Base-by-base conservation (phyloP, 2,797 vertebrate species). In the Tiaroga cobitis region DNA sequence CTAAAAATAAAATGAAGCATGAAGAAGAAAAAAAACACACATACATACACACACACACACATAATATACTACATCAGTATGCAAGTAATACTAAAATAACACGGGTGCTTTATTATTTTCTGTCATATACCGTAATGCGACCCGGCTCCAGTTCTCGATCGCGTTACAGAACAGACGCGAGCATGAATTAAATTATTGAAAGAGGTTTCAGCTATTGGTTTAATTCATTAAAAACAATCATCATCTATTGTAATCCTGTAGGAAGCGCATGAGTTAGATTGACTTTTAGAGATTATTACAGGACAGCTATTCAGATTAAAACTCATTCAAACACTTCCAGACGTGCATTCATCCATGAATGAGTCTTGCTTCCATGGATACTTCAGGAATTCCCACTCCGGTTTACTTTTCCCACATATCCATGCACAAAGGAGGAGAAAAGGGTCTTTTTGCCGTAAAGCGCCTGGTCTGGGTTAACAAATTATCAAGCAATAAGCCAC, bases 341-440 rank as follows among this genome's bases (percentile, higher is more conserved):
- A 43, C 39, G 21, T 21, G 11, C 70, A 54, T 54, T 37, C 49
- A 72, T 51, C 5, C 74, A 41, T 18, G 46, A 41, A 29, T 61
- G 34, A 70, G 19, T 51, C 84, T 65, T 39, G 81, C 87, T 89
- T 80, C 88, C 37, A 87, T 86, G 81, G 81, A n/a, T 78, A 79
- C 84, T 10, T 26, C 77, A 56, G 39, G 74, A 82, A 56, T 87
- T 79, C 19, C 16, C 24, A 68, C 70, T 81, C 32, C 3, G 24
- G 13, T 69, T 37, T 69, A 29, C 32, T 26, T 6, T 21, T 70
- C 29, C 49, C 37, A 54, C 43, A 18, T 41, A 32, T 41, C 34
- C 29, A 54, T 34, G 2, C 4, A 70, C 32, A 29, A 29, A 16
- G 21, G 24, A n/a, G 46, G 19, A 29, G 7, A 5, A 39, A 29